Conservation (phyloP, 2,797 vertebrate species). For the Eulemur coronatus region DNA sequence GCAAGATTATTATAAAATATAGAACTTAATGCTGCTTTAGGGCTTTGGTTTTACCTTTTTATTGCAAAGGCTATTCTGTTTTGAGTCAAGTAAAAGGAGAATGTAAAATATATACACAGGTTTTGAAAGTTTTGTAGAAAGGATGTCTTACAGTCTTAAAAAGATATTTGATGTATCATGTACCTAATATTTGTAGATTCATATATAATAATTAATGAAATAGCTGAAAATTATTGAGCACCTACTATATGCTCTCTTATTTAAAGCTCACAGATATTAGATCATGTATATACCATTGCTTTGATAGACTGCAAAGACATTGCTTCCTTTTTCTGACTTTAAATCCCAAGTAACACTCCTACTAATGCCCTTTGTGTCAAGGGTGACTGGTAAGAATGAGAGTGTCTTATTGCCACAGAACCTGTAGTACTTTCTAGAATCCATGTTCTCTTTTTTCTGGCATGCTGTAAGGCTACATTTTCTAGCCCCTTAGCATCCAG, state of each 20-base stretch:
- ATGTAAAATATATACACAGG: not conserved
- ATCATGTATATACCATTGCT: not conserved
- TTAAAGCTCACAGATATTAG: not conserved
- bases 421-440: not conserved
- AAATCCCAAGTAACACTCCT: not conserved
- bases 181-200: not conserved
- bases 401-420: not conserved
- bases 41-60: constrained; percentile 25
- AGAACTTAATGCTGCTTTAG: not conserved
- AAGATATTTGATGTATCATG: not conserved
- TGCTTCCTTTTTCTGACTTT: not conserved
- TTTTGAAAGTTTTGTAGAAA: constrained; percentile 5
- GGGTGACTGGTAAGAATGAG: not conserved
- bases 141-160: not conserved
- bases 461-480: not conserved
- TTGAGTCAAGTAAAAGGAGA: not conserved
- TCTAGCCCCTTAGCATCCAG: not conserved
- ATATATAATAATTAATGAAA: not conserved
- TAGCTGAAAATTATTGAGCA: not conserved
- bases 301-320: not conserved
- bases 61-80: not conserved
- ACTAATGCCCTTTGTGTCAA: not conserved
- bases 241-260: not conserved
- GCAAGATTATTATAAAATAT: not conserved
- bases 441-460: not conserved